Conservation (phyloP, 2,113 vertebrate genomes). For the Pitta sordida region DNA sequence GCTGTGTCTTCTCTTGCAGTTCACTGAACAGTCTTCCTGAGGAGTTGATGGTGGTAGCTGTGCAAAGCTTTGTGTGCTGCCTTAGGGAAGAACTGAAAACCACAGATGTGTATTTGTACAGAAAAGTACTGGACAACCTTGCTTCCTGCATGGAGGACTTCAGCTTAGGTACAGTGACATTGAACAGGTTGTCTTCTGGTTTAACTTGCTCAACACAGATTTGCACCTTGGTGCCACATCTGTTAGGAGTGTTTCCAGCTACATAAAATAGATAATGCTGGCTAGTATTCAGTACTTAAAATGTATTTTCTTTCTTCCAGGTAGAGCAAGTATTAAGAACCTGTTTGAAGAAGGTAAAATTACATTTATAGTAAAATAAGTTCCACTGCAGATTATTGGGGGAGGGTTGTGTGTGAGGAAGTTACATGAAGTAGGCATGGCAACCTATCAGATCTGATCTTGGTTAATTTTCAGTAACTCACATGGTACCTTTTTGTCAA, state of each 20-base stretch:
- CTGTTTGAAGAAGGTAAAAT: conserved; percentile 83
- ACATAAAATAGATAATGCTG: background rate
- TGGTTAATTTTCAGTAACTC: background rate
- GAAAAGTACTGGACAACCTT: conserved; percentile 81
- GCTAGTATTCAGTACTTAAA: background rate
- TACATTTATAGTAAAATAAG: background rate
- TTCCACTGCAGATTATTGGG: background rate
- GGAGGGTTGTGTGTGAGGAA: background rate
- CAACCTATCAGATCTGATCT: background rate
- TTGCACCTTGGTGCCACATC: background rate
- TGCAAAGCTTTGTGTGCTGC: conserved; percentile 72
- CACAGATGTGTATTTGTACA: conserved; percentile 63
- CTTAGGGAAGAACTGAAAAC: conserved; percentile 78
- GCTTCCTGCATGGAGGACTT: conserved; percentile 85
- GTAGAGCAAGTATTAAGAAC: conserved; percentile 79
- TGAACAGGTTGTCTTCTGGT: background rate
- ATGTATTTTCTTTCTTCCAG: conserved; percentile 64
- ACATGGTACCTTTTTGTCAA: background rate
- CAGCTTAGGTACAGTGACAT: conserved; percentile 74
- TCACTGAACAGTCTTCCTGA: conserved; percentile 79
- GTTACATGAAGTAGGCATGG: background rate
- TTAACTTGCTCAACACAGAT: background rate
- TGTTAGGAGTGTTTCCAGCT: background rate
- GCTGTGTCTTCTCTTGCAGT: conserved; percentile 64
- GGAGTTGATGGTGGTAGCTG: conserved; percentile 57